Base-by-base conservation (phyloP, 30 jellyfish, hydroid and myxozoan species). In the Aurelia aurita complex sp. Pacific region DNA sequence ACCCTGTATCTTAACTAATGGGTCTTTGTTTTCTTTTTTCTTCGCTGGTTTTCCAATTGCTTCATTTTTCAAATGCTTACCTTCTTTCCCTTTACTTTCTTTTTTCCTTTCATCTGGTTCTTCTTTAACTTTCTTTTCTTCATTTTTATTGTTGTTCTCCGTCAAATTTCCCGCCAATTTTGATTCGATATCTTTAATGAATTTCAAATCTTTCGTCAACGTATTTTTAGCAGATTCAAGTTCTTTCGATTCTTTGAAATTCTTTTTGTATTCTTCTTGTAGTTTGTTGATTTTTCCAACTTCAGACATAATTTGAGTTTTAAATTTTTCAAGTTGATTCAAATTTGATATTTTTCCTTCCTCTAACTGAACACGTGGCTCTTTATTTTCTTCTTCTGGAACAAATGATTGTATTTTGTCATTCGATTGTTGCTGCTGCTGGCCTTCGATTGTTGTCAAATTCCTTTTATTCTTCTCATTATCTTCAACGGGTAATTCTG, bases 271-370 rank as follows among this genome's bases (percentile, higher is more conserved):
- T 67, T 94, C 94, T 12, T 85, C 96, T 54, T 89, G 96, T 52
- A 94, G 74, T n/a, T 89, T 88, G 67, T 88, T 77, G 38, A 94
- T 94, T 68, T 94, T 94, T 33, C 79, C 90, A 12, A 94, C 97
- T 74, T 94, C 98, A 16, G 88, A 50, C 33, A 74, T 80, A 10
- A 94, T 94, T 77, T 94, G 98, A 17, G 69, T 66, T 72, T 85
- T 88, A 69, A 94, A 94, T 40, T 88, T 88, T 69, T 88, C 96
- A 5, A 94, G 89, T 66, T 94, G 90, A 36, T 78, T 57, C 55
- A 88, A n/a, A 63, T 83, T 75, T 13, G 83, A 51, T 11, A 34
- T 62, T 40, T 83, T 83, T 43, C 68, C 51, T 11, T 19, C 74
- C 73, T 46, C 59, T 23, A 59, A 59, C 63, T 72, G 46, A 72